Conservation (phyloP, 2,113 vertebrate genomes). For the Catharus bicknelli region DNA sequence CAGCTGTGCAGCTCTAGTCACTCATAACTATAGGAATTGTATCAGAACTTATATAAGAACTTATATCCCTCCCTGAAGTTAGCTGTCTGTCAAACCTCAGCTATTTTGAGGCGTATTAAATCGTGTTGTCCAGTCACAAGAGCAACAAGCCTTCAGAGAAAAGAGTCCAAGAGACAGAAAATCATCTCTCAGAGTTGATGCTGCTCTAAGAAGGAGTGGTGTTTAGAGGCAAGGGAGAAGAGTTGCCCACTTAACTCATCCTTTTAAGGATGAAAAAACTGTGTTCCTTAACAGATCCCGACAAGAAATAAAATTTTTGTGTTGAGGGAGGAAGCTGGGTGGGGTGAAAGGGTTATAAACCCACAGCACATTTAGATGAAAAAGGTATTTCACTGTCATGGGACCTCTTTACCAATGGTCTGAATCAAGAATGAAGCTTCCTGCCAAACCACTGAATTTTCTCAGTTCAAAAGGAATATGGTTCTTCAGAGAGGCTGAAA, state of each 20-base stretch:
- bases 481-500: neutral
- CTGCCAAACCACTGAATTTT: neutral
- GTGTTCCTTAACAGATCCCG: neutral
- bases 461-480: neutral
- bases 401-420: neutral
- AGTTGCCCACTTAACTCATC: neutral
- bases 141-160: neutral
- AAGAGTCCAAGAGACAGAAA: neutral
- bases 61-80: neutral
- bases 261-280: neutral
- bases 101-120: neutral
- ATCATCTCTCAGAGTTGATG: neutral
- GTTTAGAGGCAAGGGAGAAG: neutral
- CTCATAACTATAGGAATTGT: neutral
- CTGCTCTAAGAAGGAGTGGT: neutral
- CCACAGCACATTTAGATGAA: neutral
- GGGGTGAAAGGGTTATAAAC: neutral
- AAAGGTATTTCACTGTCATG: neutral
- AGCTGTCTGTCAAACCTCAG: neutral
- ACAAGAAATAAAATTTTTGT: accelerated
- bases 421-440: neutral
- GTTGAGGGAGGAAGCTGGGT: neutral
- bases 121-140: neutral
- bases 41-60: neutral
- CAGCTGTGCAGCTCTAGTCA: neutral